These are phyloP conservation scores for Zaprionus taronus DNA, from an alignment of 1,140 invertebrate species.

Conservation along the genomic window DNA sequence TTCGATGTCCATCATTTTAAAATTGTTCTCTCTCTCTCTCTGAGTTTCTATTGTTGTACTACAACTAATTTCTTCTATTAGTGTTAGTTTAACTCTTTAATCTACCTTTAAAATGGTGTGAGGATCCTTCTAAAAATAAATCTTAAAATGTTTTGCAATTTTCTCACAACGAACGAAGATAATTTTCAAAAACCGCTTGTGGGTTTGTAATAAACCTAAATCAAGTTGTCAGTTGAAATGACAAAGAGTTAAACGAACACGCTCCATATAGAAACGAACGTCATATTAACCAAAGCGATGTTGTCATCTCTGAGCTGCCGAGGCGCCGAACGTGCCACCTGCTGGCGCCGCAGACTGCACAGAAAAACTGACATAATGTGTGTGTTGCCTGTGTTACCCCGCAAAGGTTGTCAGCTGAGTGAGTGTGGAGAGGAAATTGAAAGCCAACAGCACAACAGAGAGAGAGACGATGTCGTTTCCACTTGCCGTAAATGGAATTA, in stretches of 20 bases:
- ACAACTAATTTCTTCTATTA: too few species aligned
- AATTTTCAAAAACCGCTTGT: not conserved
- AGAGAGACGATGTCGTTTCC: not conserved
- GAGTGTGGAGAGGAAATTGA: not conserved
- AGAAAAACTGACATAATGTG: not conserved
- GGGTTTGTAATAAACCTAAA: not conserved
- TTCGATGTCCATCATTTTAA: too few species aligned
- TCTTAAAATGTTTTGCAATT: too few species aligned
- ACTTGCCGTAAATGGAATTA: not conserved
- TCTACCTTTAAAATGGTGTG: too few species aligned
- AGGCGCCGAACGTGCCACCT: not conserved
- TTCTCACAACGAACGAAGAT: not conserved
- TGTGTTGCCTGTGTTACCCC: not conserved
- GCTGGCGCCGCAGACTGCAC: not conserved
- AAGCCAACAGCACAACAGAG: not conserved
- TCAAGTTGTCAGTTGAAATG: constrained; percentile 1
- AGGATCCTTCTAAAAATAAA: not conserved
- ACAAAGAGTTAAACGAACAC: not conserved
- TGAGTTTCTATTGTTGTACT: too few species aligned
- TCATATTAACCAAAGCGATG: not conserved
- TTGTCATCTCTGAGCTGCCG: not conserved
- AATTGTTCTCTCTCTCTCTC: too few species aligned
- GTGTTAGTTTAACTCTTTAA: too few species aligned
- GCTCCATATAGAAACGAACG: constrained; percentile 3
- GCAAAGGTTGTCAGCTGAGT: not conserved